Evolutionary conservation across 30 jellyfish, hydroid and myxozoan genomes (phyloP).

Genomic region (Hydra vulgaris): DNA sequence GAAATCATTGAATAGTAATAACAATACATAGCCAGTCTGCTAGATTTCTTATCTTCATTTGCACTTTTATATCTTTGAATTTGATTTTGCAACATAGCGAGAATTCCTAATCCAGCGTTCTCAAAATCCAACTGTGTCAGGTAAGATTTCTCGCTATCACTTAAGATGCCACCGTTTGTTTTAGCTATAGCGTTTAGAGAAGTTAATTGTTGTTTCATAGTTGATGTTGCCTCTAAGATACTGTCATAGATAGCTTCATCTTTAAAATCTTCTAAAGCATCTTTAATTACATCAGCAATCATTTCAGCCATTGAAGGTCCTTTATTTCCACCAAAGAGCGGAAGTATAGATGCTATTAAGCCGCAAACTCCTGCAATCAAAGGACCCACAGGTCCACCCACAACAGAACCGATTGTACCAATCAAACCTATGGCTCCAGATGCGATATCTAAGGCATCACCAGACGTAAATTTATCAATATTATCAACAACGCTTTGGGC

Average conservation of each 20-base stretch:
- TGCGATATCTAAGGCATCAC: conserved; percentile 10
- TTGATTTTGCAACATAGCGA: conserved; percentile 1
- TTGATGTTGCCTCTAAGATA: background rate
- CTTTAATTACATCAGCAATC: background rate
- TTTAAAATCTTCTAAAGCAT: conserved; percentile 5
- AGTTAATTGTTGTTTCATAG: background rate
- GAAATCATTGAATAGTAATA: conserved; percentile 10
- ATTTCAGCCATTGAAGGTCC: conserved; percentile 6
- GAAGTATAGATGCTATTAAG: conserved; percentile 5
- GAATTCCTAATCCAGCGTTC: conserved; percentile 5
- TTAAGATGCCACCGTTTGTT: conserved; percentile 5
- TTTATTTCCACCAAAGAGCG: conserved; percentile 4
- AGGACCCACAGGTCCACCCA: conserved; percentile 15
- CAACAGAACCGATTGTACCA: conserved; percentile 7
- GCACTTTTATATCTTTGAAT: background rate
- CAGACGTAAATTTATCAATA: conserved; percentile 4
- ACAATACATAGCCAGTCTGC: conserved; percentile 6
- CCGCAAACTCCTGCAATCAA: conserved; percentile 11
- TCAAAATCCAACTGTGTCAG: conserved; percentile 5
- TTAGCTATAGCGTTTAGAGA: conserved; percentile 1
- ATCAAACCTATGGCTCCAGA: conserved; percentile 6
- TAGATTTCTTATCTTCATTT: background rate
- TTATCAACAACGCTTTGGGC: conserved; percentile 9
- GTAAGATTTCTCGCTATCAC: background rate
- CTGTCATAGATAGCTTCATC: conserved; percentile 6